These are phyloP conservation scores for Ursus arctos DNA, from an alignment of 2,113 vertebrate genomes.

Conservation along the genomic window DNA sequence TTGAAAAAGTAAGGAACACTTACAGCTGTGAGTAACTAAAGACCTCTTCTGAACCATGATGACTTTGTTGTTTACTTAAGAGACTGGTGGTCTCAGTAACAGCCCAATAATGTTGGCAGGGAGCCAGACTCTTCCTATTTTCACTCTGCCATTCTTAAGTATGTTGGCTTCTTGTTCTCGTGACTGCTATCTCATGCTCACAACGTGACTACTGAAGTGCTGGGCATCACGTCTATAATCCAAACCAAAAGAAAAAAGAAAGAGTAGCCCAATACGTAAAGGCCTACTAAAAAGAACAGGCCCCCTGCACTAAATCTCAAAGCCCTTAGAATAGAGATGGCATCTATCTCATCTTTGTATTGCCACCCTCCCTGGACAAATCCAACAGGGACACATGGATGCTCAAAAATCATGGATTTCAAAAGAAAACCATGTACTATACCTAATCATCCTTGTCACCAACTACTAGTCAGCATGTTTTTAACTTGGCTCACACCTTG, in stretches of 20 bases:
- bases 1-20: not conserved
- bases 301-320: not conserved
- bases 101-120: not conserved
- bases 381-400: not conserved
- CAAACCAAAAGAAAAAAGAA: not conserved
- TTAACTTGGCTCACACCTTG: not conserved
- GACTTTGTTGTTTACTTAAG: not conserved
- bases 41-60: not conserved
- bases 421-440: not conserved
- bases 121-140: not conserved
- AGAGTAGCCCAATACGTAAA: not conserved
- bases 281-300: not conserved
- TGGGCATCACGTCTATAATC: not conserved
- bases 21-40: not conserved
- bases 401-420: not conserved
- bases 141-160: not conserved
- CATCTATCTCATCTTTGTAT: not conserved
- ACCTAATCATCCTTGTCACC: not conserved
- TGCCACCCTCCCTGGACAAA: not conserved
- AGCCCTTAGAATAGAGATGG: not conserved
- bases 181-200: not conserved
- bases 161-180: not conserved
- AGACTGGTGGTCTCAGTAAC: not conserved
- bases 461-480: not conserved
- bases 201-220: not conserved